Percentiles rank a stretch among this genome's conserved stretches.
Evolutionary conservation across 1,140 invertebrate genomes (phyloP).

Genomic region (Triops longicaudatus): DNA sequence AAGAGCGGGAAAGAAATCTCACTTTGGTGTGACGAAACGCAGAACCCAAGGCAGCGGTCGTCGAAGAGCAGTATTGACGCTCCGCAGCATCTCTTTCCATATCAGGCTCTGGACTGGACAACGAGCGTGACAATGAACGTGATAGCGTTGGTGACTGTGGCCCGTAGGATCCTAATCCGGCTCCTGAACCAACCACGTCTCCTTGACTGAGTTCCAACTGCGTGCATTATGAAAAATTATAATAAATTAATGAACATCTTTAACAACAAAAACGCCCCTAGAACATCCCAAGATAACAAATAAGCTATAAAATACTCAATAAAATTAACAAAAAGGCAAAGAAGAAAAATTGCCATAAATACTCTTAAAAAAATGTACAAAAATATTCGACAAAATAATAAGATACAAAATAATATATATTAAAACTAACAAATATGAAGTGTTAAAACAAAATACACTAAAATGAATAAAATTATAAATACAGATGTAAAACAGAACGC

Average conservation of each 20-base stretch:
- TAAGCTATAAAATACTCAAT: background rate
- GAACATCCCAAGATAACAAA: background rate
- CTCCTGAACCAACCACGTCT: slow-evolving; percentile 17
- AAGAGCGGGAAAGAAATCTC: background rate
- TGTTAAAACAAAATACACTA: no score
- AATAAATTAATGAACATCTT: no score
- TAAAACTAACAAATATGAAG: no score
- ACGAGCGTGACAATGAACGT: slow-evolving; percentile 22
- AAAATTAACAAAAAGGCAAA: background rate
- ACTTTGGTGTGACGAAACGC: slow-evolving; percentile 4
- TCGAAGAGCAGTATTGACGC: slow-evolving; percentile 21
- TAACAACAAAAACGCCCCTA: no score
- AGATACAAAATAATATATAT: no score
- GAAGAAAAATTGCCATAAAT: no score
- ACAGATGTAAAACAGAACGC: background rate
- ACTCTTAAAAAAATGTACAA: no score
- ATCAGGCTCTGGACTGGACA: slow-evolving; percentile 27
- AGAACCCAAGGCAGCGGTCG: slow-evolving; percentile 11
- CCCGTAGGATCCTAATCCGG: slow-evolving; percentile 17
- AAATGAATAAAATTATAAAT: background rate
- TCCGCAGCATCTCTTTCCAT: slow-evolving; percentile 21
- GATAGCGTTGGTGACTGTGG: slow-evolving; percentile 14
- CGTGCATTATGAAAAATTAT: background rate
- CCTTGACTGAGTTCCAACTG: slow-evolving; percentile 25
- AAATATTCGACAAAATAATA: no score